Evolutionary conservation across 30 jellyfish, hydroid and myxozoan genomes (phyloP), one percentile per base, ranked within the genome.

Genomic region (Sanderia malayensis): DNA sequence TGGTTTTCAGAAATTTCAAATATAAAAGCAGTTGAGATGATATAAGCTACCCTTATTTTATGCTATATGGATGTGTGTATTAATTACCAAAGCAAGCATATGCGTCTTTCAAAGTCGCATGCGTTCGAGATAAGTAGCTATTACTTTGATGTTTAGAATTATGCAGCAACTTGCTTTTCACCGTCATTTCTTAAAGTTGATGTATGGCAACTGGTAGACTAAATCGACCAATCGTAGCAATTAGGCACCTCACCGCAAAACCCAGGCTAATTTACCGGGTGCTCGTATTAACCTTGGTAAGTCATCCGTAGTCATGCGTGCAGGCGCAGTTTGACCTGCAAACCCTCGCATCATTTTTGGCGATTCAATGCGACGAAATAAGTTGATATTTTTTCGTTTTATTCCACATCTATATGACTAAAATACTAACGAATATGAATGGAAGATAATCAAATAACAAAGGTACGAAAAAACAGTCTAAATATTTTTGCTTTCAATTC

Each of bases 281-380:
- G 64, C 64, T 49, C 27, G 64, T 49, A 49, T 49, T 49, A 4
- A 4, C 3, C 27, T 49, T 24, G 64, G 11, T 24, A 49, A 49
- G 64, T 49, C 64, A 47, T 23, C 74, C 58, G 82, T 41, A 57
- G 29, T 78, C 89, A 66, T 64, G 89, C 89, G 80, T 78, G 81
- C 82, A 78, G 44, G 49, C 80, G 23, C 67, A 68, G 37, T 52
- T 57, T 78, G 89, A 78, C 89, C 89, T 66, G 68, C 74, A 45
- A 34, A 34, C 74, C 15, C 89, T 78, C 74, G 89, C 82, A 78
- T 65, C 89, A 78, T 52, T 78, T n/a, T 32, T 71, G 25, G 60
- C 89, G 74, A 78, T 46, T 49, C 64, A 4, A 4, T 78, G 70
- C 82, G 64, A 47, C n/a, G 70, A 10, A 32, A 22, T 23, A 22